phyloP scores from a whole-genome alignment of 2,113 vertebrate species.

The Ictalurus furcatus region DNA sequence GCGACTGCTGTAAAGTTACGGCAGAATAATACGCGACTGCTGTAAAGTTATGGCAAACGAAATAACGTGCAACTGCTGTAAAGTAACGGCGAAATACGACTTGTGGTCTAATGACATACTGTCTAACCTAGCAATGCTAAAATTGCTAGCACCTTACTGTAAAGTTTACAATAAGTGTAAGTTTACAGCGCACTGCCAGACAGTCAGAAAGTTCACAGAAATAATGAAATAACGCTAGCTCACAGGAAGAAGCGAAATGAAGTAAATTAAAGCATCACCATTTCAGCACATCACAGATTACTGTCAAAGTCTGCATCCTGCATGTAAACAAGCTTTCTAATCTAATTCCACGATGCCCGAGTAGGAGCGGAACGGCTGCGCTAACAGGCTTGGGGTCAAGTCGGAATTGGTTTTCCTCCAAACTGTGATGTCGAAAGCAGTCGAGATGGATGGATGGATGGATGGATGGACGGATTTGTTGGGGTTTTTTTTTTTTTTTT shows the following conservation, averaged over 20 bases:
- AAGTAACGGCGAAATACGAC: not conserved
- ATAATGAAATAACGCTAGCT: not conserved
- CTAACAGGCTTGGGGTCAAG: slow-evolving; percentile 41
- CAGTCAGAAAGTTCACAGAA: not conserved
- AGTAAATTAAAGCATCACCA: slow-evolving; percentile 48
- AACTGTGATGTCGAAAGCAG: not conserved
- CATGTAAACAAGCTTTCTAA: slow-evolving; percentile 30
- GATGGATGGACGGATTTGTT: not conserved
- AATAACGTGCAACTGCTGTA: not conserved
- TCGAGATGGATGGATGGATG: not conserved
- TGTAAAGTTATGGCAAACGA: not conserved
- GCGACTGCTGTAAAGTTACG: not conserved
- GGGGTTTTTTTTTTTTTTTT: not conserved
- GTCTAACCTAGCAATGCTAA: not conserved
- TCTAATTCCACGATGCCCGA: slow-evolving; percentile 8
- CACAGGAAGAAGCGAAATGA: slow-evolving; percentile 33
- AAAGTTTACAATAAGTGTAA: not conserved
- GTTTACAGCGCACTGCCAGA: not conserved
- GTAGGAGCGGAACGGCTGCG: slow-evolving; percentile 27
- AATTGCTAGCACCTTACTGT: not conserved
- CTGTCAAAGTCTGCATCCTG: slow-evolving; percentile 38
- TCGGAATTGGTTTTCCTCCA: slow-evolving; percentile 9
- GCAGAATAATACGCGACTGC: not conserved
- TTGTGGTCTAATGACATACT: not conserved
- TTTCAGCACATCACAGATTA: slow-evolving; percentile 50